Percentiles rank a stretch among this genome's conserved stretches.
Evolutionary conservation across 2,113 vertebrate species (phyloP).

Genomic region (Lasiurus cinereus): DNA sequence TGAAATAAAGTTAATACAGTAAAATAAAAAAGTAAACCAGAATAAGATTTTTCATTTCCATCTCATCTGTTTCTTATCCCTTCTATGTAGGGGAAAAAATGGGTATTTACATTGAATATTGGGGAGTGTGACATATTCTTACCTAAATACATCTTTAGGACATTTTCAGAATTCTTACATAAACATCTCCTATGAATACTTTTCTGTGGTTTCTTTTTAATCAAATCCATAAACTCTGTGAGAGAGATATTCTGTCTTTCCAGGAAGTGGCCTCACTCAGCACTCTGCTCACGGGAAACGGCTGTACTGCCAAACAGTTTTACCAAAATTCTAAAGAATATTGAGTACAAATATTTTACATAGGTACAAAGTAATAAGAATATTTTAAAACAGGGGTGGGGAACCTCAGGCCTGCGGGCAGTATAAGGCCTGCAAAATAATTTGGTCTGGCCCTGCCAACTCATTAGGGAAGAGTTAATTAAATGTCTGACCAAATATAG

Average conservation of each 20-base stretch:
- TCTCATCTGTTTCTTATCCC: neutral
- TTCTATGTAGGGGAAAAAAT: neutral
- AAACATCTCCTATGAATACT: neutral
- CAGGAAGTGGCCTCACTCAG: neutral
- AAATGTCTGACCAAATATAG: too few relatives aligned
- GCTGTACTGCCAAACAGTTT: neutral
- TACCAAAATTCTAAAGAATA: neutral
- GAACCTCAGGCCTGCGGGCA: too few relatives aligned
- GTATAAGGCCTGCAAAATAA: too few relatives aligned
- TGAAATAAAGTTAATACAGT: slow-evolving; percentile 10
- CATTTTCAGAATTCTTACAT: slow-evolving; percentile 54
- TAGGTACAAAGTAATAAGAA: neutral
- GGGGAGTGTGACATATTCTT: slow-evolving; percentile 1
- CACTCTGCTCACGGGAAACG: neutral
- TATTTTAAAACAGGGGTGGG: neutral
- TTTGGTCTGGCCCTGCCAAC: too few relatives aligned
- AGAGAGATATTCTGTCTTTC: neutral
- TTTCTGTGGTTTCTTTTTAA: slow-evolving; percentile 59
- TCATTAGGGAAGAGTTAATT: too few relatives aligned
- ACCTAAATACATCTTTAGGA: slow-evolving; percentile 31
- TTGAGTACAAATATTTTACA: neutral
- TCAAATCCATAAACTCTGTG: slow-evolving; percentile 13
- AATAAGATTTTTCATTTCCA: slow-evolving; percentile 1
- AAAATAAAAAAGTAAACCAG: slow-evolving; percentile 4
- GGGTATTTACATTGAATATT: slow-evolving; percentile 54